These are phyloP conservation scores for Anthoptus insignis DNA, from an alignment of 2,888 invertebrate genomes.

Conservation along the genomic window DNA sequence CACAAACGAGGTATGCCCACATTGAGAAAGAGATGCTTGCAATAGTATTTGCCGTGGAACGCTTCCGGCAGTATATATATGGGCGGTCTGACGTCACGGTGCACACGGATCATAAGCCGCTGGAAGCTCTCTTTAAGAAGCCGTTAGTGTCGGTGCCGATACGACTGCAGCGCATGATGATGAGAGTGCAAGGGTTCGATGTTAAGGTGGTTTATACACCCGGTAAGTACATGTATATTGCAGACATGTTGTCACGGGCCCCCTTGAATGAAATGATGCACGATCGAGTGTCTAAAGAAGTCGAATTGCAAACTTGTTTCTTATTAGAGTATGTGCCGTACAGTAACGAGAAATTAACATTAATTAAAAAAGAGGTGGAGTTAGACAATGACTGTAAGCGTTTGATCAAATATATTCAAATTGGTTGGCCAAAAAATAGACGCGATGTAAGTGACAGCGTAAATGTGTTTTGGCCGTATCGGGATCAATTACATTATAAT, in stretches of 20 bases:
- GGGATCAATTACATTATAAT: slow-evolving; percentile 39
- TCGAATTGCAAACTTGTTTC: slow-evolving; percentile 42
- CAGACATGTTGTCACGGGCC: slow-evolving; percentile 51
- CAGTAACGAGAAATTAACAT: slow-evolving; percentile 36
- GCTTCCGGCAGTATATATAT: slow-evolving; percentile 26
- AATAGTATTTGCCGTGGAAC: slow-evolving; percentile 43
- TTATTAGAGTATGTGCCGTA: slow-evolving; percentile 42
- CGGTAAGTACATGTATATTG: slow-evolving; percentile 53
- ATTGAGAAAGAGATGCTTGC: slow-evolving; percentile 47
- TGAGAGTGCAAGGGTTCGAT: slow-evolving; percentile 50
- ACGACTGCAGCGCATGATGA: slow-evolving; percentile 51
- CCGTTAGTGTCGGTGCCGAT: slow-evolving; percentile 45
- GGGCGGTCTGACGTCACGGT: slow-evolving; percentile 46
- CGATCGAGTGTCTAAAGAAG: slow-evolving; percentile 35
- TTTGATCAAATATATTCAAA: slow-evolving; percentile 41
- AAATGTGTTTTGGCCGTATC: slow-evolving; percentile 34
- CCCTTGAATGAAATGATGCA: slow-evolving; percentile 40
- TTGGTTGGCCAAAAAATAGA: slow-evolving; percentile 51
- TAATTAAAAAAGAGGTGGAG: slow-evolving; percentile 34
- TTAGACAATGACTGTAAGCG: slow-evolving; percentile 37
- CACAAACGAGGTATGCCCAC: slow-evolving; percentile 46
- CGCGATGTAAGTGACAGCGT: slow-evolving; percentile 28
- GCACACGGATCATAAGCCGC: slow-evolving; percentile 54
- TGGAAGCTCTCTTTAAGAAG: slow-evolving; percentile 52
- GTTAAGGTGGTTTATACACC: slow-evolving; percentile 48